phyloP scores from a whole-genome alignment of 1,140 invertebrate genomes.

The Tetramorium parvispinum region DNA sequence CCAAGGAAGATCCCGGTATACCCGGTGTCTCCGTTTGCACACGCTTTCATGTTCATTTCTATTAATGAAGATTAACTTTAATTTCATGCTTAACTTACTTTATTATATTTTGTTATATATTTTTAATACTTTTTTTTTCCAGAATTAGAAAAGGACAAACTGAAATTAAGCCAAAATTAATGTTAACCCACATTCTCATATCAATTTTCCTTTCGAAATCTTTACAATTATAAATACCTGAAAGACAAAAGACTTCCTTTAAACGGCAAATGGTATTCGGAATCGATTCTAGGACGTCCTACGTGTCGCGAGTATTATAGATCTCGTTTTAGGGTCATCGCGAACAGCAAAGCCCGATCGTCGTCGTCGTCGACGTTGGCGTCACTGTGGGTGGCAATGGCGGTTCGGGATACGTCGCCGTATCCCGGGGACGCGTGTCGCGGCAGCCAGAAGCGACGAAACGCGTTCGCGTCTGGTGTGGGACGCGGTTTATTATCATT shows the following conservation, averaged over 20 bases:
- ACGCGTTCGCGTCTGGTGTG: constrained; percentile 31
- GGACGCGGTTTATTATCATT: constrained; percentile 72
- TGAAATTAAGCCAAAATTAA: too few relatives aligned
- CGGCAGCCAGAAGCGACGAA: constrained; percentile 29
- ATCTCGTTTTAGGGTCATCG: background rate
- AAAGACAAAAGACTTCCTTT: background rate
- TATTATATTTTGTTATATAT: too few relatives aligned
- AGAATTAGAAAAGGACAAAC: too few relatives aligned
- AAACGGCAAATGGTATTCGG: too few relatives aligned
- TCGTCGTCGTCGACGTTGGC: background rate
- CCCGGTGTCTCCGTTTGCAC: background rate
- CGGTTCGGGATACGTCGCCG: background rate
- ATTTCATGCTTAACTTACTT: too few relatives aligned
- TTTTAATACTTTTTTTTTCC: too few relatives aligned
- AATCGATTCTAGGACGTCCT: background rate
- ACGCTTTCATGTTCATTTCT: too few relatives aligned
- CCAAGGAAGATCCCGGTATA: constrained; percentile 4
- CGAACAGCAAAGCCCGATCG: background rate
- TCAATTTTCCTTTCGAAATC: background rate
- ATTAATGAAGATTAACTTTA: too few relatives aligned
- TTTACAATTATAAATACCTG: background rate
- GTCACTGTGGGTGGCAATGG: constrained; percentile 1
- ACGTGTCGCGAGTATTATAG: background rate
- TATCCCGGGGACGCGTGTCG: background rate
- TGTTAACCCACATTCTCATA: too few relatives aligned